Evolutionary conservation across 1,140 invertebrate species (phyloP), one percentile per base, ranked within the genome.

Genomic region (Euglossa dilemma): DNA sequence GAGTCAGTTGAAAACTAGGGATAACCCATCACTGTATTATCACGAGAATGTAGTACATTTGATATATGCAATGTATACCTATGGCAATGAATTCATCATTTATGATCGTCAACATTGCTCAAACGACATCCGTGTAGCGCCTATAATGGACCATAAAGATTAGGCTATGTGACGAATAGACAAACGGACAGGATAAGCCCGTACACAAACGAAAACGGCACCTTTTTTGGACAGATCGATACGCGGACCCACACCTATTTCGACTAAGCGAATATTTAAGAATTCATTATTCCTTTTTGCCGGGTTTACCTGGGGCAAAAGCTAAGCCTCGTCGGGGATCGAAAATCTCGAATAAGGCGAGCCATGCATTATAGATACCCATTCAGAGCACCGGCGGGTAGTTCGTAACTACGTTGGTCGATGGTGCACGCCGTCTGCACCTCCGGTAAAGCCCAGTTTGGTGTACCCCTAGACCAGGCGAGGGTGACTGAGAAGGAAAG

Each of bases 341-440:
- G 86, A 89, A 92, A 91, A 91, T 92, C 90, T 89, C 80, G 89
- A 89, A 89, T 92, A 91, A 90, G 86, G 72, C 80, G 80, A 78
- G 78, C 82, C 87, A 91, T 92, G 91, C 87, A 92, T 92, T 91
- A 92, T 91, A 91, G 91, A 92, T 91, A 89, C 75, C 85, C 85
- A 90, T 91, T 89, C 85, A 78, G 83, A 86, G 78, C 77, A 72
- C 54, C 78, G 83, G 63, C 64, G 81, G 83, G 47, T 83, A 84
- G 78, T 83, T 85, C 76, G 85, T 87, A 89, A 89, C 88, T 85
- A 87, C 76, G 81, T 86, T 80, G 87, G 79, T 84, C 80, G 77
- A 73, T 52, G 83, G 84, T 85, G 73, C 74, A 81, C 72, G 66
- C 45, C 50, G 84, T 73, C 74, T 67, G 52, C 61, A n/a, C 70